These are phyloP conservation scores for Trachymyrmex septentrionalis DNA, from an alignment of 1,140 invertebrate genomes.

Conservation along the genomic window DNA sequence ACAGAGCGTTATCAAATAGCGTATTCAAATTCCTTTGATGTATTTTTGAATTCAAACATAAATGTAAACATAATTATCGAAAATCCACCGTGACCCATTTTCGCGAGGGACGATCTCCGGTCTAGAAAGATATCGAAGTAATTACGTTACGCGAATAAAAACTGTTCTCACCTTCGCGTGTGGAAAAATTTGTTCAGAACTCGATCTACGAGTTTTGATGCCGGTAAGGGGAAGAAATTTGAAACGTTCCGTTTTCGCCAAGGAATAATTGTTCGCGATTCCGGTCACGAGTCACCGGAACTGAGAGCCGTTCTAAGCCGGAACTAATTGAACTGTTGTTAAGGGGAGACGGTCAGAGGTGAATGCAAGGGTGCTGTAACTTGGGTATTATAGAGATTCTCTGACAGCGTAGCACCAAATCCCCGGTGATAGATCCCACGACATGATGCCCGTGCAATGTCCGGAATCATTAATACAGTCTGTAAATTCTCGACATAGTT, in stretches of 20 bases:
- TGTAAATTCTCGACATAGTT: slow-evolving; percentile 37
- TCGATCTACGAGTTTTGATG: not conserved
- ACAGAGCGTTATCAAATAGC: no score
- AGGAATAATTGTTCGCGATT: slow-evolving; percentile 77
- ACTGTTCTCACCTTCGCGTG: slow-evolving; percentile 4
- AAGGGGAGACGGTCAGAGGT: slow-evolving; percentile 61
- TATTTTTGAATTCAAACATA: not conserved
- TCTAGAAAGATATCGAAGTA: slow-evolving; percentile 11
- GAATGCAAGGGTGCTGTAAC: slow-evolving; percentile 65
- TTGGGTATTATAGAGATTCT: slow-evolving; percentile 76
- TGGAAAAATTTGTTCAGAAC: slow-evolving; percentile 42
- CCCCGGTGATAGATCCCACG: slow-evolving; percentile 74
- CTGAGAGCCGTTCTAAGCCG: slow-evolving; percentile 78
- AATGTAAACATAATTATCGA: slow-evolving; percentile 29
- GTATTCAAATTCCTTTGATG: not conserved
- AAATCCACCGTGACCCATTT: slow-evolving; percentile 20
- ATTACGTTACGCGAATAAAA: slow-evolving; percentile 33
- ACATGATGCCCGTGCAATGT: slow-evolving; percentile 57
- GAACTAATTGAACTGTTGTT: slow-evolving; percentile 77
- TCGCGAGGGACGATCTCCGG: not conserved
- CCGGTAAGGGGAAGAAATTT: slow-evolving; percentile 55
- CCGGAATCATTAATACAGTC: slow-evolving; percentile 70
- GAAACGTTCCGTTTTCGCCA: slow-evolving; percentile 46
- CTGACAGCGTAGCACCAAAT: slow-evolving; percentile 72
- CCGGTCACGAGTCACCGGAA: slow-evolving; percentile 78